Evolutionary conservation across 2,888 invertebrate genomes (phyloP).

Genomic region (Hecatera dysodea): DNA sequence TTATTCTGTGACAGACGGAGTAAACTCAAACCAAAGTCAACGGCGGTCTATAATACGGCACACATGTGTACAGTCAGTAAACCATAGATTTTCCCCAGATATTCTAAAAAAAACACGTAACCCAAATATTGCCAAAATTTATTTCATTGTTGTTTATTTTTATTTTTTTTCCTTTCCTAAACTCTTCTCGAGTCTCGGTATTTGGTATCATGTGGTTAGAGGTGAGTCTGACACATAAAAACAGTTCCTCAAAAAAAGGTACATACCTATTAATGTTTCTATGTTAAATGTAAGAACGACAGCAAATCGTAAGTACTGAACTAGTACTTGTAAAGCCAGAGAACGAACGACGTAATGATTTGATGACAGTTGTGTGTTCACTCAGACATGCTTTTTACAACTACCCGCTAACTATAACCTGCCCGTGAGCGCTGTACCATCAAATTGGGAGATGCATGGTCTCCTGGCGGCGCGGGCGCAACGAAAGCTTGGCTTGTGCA

Average conservation of each 20-base stretch:
- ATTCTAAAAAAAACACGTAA: constrained; percentile 3
- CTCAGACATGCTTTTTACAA: constrained; percentile 54
- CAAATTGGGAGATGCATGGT: constrained; percentile 44
- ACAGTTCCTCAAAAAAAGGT: constrained; percentile 6
- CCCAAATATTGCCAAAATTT: not conserved
- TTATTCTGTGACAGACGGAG: not conserved
- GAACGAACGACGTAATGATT: constrained; percentile 13
- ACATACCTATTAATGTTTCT: constrained; percentile 22
- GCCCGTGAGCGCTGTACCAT: constrained; percentile 15
- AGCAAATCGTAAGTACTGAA: constrained; percentile 31
- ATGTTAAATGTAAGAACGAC: not conserved
- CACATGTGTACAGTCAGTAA: constrained; percentile 3
- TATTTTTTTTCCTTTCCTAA: constrained; percentile 3
- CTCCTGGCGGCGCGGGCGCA: constrained; percentile 13
- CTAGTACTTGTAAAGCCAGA: constrained; percentile 7
- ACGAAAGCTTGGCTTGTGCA: constrained; percentile 56
- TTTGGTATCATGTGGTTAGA: constrained; percentile 42
- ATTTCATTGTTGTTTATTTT: not conserved
- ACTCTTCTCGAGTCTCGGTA: constrained; percentile 11
- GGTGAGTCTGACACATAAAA: constrained; percentile 5
- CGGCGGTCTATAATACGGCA: not conserved
- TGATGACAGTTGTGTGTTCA: constrained; percentile 68
- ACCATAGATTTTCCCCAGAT: not conserved
- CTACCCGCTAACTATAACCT: constrained; percentile 59
- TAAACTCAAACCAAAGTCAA: not conserved